phyloP scores from a whole-genome alignment of 2,888 invertebrate species.

The Temnothorax rugatulus region DNA sequence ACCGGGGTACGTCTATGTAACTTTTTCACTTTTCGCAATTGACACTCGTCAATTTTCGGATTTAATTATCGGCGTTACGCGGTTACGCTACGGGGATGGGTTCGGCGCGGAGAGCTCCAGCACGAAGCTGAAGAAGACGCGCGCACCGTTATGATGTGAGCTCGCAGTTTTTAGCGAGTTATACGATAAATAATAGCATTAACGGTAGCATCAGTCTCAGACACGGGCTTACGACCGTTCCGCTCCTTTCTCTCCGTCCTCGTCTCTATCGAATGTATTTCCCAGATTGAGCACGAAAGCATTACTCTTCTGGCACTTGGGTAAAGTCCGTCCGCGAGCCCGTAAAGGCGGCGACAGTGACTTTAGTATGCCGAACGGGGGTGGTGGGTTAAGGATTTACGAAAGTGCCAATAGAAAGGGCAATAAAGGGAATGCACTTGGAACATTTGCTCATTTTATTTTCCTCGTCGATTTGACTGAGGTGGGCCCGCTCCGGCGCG shows the following conservation, averaged over 20 bases:
- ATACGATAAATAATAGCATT: constrained; percentile 22
- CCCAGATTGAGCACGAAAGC: neutral
- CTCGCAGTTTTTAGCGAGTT: constrained; percentile 9
- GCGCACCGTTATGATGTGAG: neutral
- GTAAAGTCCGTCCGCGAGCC: constrained; percentile 13
- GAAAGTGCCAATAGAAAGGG: constrained; percentile 53
- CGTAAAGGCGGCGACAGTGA: constrained; percentile 37
- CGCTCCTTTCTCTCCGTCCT: neutral
- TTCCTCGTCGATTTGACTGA: constrained; percentile 64
- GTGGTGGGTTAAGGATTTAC: constrained; percentile 51
- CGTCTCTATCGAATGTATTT: constrained; percentile 9
- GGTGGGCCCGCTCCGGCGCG: constrained; percentile 49
- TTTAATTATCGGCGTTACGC: constrained; percentile 43
- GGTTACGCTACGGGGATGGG: neutral
- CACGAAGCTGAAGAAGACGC: neutral
- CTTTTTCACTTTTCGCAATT: constrained; percentile 41
- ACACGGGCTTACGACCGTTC: neutral
- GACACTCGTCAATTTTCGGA: constrained; percentile 41
- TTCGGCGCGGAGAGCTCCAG: neutral
- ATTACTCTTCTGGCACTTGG: constrained; percentile 33
- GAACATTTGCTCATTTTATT: constrained; percentile 68
- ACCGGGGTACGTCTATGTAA: neutral
- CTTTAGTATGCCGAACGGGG: constrained; percentile 29
- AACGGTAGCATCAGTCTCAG: constrained; percentile 9
- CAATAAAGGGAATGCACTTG: constrained; percentile 71